Percentiles rank a stretch among this genome's conserved stretches.
phyloP scores from a whole-genome alignment of 2,113 vertebrate species.

The Muntiacus reevesi region DNA sequence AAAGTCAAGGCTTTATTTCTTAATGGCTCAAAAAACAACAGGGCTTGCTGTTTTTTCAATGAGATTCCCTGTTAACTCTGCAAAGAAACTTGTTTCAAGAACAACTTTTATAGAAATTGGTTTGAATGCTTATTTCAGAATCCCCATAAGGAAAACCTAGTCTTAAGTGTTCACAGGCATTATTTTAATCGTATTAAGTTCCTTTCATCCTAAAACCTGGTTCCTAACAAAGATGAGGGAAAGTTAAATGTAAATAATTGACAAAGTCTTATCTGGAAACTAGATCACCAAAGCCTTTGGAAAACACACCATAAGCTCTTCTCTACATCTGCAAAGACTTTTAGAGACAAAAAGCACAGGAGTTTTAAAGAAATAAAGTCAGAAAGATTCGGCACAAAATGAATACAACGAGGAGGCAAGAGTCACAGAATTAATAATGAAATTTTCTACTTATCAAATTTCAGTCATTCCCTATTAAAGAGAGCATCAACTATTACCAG shows the following conservation, averaged over 20 bases:
- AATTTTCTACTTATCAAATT: constrained; percentile 4
- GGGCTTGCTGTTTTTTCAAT: not conserved
- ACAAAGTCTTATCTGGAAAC: not conserved
- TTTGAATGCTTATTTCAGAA: not conserved
- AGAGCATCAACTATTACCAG: not conserved
- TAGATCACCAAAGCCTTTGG: not conserved
- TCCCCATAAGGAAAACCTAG: not conserved
- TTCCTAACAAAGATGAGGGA: not conserved
- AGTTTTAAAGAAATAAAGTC: not conserved
- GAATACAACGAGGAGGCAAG: not conserved
- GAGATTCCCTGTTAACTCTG: not conserved
- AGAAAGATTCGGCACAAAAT: not conserved
- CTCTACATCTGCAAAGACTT: not conserved
- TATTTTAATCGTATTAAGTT: not conserved
- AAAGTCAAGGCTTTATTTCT: not conserved
- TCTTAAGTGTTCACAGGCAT: not conserved
- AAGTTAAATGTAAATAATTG: not conserved
- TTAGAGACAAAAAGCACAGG: not conserved
- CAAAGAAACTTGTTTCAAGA: constrained; percentile 55
- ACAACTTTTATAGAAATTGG: not conserved
- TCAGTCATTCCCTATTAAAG: constrained; percentile 22
- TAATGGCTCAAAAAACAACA: not conserved
- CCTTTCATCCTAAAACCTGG: not conserved
- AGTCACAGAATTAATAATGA: not conserved
- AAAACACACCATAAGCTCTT: not conserved